These are phyloP conservation scores for Poeciliopsis retropinna DNA, from an alignment of 2,113 vertebrate species.

Conservation along the genomic window DNA sequence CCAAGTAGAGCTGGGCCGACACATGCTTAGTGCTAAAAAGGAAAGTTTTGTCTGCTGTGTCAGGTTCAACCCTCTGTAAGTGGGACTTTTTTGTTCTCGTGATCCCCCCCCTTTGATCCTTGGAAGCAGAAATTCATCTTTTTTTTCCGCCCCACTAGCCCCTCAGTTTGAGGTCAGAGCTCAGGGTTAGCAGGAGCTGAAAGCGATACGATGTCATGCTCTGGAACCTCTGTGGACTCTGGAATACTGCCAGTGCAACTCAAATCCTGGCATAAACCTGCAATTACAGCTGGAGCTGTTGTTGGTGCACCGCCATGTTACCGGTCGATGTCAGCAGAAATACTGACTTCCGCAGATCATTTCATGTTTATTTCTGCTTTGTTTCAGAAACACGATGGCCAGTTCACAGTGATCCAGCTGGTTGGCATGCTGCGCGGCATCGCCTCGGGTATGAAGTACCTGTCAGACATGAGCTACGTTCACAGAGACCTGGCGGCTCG, in stretches of 20 bases:
- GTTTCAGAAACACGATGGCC: constrained; percentile 94
- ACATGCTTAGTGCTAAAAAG: constrained; percentile 34
- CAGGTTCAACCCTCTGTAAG: constrained; percentile 44
- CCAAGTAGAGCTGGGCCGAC: constrained; percentile 46
- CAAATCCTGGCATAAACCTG: constrained; percentile 28
- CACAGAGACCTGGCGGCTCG: constrained; percentile 95
- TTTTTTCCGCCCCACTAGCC: constrained; percentile 16
- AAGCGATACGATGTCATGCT: constrained; percentile 31
- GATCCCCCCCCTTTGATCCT: constrained; percentile 43
- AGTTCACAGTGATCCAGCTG: constrained; percentile 97
- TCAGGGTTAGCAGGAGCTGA: constrained; percentile 21
- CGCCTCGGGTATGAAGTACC: constrained; percentile 97
- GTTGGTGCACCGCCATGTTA: constrained; percentile 5
- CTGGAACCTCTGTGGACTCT: constrained; percentile 25
- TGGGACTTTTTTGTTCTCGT: constrained; percentile 29
- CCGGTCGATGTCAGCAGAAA: constrained; percentile 22
- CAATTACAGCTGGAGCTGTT: constrained; percentile 19
- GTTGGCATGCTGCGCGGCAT: constrained; percentile 98
- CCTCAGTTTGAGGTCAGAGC: constrained; percentile 39
- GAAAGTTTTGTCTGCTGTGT: constrained; percentile 54
- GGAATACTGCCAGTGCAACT: constrained; percentile 12
- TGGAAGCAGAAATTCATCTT: constrained; percentile 43
- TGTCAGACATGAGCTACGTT: constrained; percentile 98
- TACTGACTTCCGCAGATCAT: constrained; percentile 10
- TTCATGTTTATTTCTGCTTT: constrained; percentile 18